Evolutionary conservation across 1,140 invertebrate species (phyloP).

Genomic region (Odontomachus brunneus): DNA sequence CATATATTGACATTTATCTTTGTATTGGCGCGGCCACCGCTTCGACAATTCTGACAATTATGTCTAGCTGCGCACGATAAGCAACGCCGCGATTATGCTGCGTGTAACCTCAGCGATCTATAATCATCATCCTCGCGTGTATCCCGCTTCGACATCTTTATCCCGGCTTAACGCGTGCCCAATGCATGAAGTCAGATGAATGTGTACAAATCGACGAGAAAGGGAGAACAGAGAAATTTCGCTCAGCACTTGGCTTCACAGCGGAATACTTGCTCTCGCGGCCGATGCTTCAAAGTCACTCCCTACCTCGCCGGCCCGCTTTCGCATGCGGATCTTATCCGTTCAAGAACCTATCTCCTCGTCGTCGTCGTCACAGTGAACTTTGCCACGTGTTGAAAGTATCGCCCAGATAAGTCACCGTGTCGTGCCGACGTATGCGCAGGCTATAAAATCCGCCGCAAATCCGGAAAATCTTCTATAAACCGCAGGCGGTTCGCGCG

Average conservation of each 20-base stretch:
- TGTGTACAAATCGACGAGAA: not conserved
- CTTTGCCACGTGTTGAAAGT: not conserved
- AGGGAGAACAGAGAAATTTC: conserved; percentile 6
- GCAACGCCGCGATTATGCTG: not conserved
- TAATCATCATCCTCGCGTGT: conserved; percentile 1
- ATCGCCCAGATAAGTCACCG: conserved; percentile 3
- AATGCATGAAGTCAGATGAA: conserved; percentile 1
- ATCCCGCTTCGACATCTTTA: conserved; percentile 44
- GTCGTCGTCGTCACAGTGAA: conserved; percentile 22
- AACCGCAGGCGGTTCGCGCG: not conserved
- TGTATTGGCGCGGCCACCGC: no score
- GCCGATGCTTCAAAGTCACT: not conserved
- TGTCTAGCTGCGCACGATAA: not conserved
- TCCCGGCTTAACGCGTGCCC: not conserved
- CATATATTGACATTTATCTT: no score
- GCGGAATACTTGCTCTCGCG: not conserved
- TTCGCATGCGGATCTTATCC: not conserved
- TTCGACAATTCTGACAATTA: no score
- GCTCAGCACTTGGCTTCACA: conserved; percentile 4
- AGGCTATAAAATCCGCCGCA: conserved; percentile 14
- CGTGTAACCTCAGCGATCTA: not conserved
- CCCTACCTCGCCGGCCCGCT: not conserved
- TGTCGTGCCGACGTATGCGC: not conserved
- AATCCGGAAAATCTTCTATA: conserved; percentile 29
- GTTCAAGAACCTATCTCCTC: conserved; percentile 17